A percentile compares a stretch with the other conserved stretches of the same genome.
Conservation (phyloP, 1,140 invertebrate species). For the Neodiprion pinetum region DNA sequence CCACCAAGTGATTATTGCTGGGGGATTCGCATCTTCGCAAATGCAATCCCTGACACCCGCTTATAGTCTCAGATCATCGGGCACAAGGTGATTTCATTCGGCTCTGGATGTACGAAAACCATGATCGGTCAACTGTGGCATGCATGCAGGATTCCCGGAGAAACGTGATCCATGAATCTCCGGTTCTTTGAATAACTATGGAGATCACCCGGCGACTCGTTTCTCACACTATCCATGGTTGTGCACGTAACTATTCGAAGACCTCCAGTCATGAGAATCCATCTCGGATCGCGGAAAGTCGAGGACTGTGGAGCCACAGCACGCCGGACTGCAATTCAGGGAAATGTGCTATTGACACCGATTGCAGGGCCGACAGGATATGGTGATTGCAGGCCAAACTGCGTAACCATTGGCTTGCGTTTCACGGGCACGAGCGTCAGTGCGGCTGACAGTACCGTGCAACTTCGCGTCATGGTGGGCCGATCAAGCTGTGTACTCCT, state of each 20-base stretch:
- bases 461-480: no score
- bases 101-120: no score
- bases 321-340: no score
- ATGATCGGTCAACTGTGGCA: not conserved
- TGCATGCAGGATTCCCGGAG: constrained; percentile 15
- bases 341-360: not conserved
- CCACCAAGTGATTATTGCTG: not conserved
- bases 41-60: not conserved
- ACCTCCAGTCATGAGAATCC: not conserved
- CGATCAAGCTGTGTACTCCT: no score
- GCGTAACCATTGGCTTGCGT: no score
- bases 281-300: not conserved
- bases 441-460: no score
- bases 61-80: no score
- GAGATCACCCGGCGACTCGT: constrained; percentile 46
- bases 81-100: no score
- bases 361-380: not conserved
- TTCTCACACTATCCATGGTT: constrained; percentile 42
- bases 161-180: constrained; percentile 15
- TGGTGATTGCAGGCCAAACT: no score
- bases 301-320: not conserved
- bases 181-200: constrained; percentile 52
- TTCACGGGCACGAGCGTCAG: no score
- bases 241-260: not conserved
- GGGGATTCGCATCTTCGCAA: not conserved